These are phyloP conservation scores for Paramisgurnus dabryanus DNA, from an alignment of 2,113 vertebrate genomes.

Conservation along the genomic window DNA sequence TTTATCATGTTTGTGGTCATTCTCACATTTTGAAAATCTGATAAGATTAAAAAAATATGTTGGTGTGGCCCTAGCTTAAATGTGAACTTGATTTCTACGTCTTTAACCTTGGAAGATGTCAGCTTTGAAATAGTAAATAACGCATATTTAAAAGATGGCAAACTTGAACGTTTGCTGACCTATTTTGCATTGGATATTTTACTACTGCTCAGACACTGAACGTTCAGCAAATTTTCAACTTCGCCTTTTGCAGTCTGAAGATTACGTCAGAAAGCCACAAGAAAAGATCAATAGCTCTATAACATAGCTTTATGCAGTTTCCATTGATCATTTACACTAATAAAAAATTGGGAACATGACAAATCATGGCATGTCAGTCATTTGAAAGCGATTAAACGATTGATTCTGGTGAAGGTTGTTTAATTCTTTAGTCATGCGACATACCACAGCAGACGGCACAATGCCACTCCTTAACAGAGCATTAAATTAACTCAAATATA, in stretches of 20 bases:
- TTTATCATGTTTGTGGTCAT: too few species aligned
- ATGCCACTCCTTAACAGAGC: not conserved
- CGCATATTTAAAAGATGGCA: not conserved
- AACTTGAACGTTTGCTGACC: not conserved
- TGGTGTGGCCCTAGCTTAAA: too few species aligned
- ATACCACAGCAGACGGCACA: not conserved
- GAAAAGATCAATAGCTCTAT: not conserved
- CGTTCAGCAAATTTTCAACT: too few species aligned
- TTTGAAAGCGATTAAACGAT: not conserved
- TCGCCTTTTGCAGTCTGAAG: too few species aligned
- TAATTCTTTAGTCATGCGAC: not conserved
- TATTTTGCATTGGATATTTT: not conserved
- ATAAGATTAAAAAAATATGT: too few species aligned
- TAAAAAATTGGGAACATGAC: not conserved
- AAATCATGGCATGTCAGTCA: not conserved
- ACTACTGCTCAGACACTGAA: not conserved
- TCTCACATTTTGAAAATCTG: too few species aligned
- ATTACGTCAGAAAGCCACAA: conserved; percentile 8
- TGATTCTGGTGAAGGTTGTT: too few species aligned
- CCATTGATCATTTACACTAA: not conserved
- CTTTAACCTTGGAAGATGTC: not conserved
- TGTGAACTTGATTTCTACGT: not conserved
- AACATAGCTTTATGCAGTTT: not conserved
- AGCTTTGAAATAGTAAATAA: too few species aligned
- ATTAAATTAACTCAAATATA: not conserved